Evolutionary conservation across 2,113 vertebrate species (phyloP).

Genomic region (Coptodon bakossiorum): DNA sequence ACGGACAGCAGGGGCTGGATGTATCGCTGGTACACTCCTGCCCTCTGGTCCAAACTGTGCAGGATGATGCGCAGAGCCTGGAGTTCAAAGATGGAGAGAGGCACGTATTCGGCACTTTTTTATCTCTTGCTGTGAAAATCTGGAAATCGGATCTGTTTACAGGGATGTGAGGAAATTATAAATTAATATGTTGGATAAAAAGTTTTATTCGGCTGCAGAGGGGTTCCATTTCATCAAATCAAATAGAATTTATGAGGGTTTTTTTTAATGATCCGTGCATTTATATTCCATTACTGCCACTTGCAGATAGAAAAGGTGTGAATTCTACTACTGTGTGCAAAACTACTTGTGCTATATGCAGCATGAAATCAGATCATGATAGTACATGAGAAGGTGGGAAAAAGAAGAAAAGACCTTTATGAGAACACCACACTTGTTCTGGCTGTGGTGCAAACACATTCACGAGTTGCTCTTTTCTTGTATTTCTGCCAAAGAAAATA

Average conservation of each 20-base stretch:
- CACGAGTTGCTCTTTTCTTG: not conserved
- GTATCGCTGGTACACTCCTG: constrained; percentile 90
- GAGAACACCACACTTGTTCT: not conserved
- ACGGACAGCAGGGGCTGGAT: constrained; percentile 82
- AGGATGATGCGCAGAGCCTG: constrained; percentile 87
- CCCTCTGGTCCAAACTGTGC: constrained; percentile 83
- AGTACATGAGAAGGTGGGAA: not conserved
- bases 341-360: not conserved
- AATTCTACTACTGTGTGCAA: not conserved
- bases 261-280: not conserved
- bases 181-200: not conserved
- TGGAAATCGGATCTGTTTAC: not conserved
- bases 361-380: not conserved
- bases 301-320: not conserved
- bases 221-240: rapidly evolving
- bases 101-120: not conserved
- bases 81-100: not conserved
- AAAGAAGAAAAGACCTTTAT: not conserved
- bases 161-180: not conserved
- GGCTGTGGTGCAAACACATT: not conserved
- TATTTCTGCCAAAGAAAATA: not conserved
- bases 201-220: not conserved
- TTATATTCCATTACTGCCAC: not conserved
- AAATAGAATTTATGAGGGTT: not conserved
- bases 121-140: not conserved